A percentile compares a stretch with the other conserved stretches of the same genome.
phyloP scores from a whole-genome alignment of 2,888 invertebrate genomes.

The Ischnus inquisitorius region DNA sequence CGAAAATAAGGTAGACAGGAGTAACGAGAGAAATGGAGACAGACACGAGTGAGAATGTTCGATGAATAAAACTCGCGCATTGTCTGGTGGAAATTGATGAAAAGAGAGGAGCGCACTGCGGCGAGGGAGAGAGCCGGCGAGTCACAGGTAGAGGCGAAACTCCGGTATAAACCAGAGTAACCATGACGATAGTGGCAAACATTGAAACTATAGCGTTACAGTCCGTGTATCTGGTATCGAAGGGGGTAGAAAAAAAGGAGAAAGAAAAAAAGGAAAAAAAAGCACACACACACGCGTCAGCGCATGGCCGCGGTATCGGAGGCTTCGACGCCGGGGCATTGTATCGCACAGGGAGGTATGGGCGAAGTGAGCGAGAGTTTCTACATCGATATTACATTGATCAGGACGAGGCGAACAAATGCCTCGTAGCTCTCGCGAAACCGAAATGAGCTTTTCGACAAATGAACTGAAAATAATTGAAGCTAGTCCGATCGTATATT shows the following conservation, averaged over 20 bases:
- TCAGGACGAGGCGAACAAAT: background rate
- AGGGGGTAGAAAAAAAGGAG: constrained; percentile 36
- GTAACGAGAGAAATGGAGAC: constrained; percentile 31
- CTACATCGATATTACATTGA: constrained; percentile 49
- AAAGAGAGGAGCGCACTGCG: constrained; percentile 1
- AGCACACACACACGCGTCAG: constrained; percentile 31
- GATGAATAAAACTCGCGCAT: constrained; percentile 56
- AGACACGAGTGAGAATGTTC: constrained; percentile 48
- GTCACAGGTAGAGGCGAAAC: constrained; percentile 20
- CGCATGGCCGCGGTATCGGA: constrained; percentile 1
- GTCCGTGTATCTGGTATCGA: constrained; percentile 22
- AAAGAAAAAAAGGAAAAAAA: background rate
- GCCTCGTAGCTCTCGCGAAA: constrained; percentile 37
- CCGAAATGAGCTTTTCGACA: constrained; percentile 56
- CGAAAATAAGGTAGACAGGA: constrained; percentile 23
- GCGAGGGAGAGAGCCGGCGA: background rate
- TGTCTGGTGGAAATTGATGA: constrained; percentile 38
- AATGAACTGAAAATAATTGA: constrained; percentile 59
- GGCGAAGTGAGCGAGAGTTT: background rate
- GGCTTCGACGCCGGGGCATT: constrained; percentile 5
- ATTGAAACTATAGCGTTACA: constrained; percentile 64
- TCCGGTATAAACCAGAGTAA: constrained; percentile 70
- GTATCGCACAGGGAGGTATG: constrained; percentile 15
- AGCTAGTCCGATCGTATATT: constrained; percentile 28
- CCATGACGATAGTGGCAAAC: constrained; percentile 78